A percentile compares a stretch with the other conserved stretches of the same genome.
Evolutionary conservation across 2,797 vertebrate genomes (phyloP).

Genomic region (Tokudaia tokunoshimensis): DNA sequence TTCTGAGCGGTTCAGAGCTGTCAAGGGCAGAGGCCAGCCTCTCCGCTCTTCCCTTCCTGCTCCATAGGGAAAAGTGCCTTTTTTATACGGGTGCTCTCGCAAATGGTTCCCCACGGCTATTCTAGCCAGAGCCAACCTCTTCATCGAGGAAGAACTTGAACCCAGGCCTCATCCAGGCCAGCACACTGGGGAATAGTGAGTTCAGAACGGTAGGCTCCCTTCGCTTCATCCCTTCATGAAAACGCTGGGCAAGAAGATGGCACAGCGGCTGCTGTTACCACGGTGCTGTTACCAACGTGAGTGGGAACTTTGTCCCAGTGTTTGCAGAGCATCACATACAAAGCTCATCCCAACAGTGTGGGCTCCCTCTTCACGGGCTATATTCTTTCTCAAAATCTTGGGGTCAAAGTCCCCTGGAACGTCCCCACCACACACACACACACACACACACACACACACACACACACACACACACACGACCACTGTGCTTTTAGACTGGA

Average conservation of each 20-base stretch:
- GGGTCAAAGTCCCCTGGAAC: neutral
- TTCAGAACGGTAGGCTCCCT: accelerated
- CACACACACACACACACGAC: no score
- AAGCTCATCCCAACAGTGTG: accelerated
- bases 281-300: accelerated
- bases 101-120: neutral
- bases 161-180: neutral
- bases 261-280: accelerated
- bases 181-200: neutral
- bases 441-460: no score
- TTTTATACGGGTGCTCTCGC: neutral
- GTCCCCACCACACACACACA: no score
- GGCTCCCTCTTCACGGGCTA: accelerated
- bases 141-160: neutral
- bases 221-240: neutral
- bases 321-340: neutral
- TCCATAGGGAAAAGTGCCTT: accelerated
- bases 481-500: neutral
- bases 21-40: neutral
- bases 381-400: neutral
- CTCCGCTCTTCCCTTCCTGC: neutral
- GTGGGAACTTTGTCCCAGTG: neutral
- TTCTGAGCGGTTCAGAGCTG: neutral
- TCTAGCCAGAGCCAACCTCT: neutral
- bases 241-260: neutral